A percentile compares a stretch with the other conserved stretches of the same genome.
These are phyloP conservation scores for Onychomys torridus DNA, from an alignment of 2,797 vertebrate genomes.

Conservation along the genomic window DNA sequence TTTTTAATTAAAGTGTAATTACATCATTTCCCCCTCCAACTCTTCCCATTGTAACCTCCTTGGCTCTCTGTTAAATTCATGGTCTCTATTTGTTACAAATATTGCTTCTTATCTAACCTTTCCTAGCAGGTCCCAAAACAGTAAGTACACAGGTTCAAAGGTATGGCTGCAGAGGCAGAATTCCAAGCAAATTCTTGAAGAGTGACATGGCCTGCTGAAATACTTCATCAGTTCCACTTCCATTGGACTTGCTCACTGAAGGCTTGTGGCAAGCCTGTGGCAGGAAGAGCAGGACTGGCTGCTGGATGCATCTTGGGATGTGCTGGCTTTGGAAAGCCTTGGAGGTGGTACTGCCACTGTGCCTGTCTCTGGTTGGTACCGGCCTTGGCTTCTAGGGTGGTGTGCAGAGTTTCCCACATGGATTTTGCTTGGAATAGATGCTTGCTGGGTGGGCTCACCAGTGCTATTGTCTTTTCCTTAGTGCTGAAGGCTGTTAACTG, in stretches of 20 bases:
- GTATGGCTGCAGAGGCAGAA: background rate
- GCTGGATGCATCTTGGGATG: background rate
- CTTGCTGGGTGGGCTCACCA: background rate
- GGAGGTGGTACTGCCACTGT: background rate
- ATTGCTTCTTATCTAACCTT: background rate
- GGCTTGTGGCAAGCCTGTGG: background rate
- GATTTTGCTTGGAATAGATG: background rate
- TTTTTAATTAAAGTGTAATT: background rate
- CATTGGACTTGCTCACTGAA: background rate
- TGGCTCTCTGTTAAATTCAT: background rate
- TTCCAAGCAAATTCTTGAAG: background rate
- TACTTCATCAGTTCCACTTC: background rate
- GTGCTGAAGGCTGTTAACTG: background rate
- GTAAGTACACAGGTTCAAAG: background rate
- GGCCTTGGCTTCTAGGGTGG: background rate
- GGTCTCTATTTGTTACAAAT: background rate
- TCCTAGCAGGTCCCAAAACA: background rate
- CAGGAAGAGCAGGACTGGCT: background rate
- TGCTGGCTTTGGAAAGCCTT: background rate
- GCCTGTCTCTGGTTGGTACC: background rate
- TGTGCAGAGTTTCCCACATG: too few species aligned
- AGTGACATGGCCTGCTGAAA: background rate
- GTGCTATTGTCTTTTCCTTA: background rate
- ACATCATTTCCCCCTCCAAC: background rate
- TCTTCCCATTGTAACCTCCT: background rate